phyloP scores from a whole-genome alignment of 1,140 invertebrate genomes.

The Adoxophyes honmai region DNA sequence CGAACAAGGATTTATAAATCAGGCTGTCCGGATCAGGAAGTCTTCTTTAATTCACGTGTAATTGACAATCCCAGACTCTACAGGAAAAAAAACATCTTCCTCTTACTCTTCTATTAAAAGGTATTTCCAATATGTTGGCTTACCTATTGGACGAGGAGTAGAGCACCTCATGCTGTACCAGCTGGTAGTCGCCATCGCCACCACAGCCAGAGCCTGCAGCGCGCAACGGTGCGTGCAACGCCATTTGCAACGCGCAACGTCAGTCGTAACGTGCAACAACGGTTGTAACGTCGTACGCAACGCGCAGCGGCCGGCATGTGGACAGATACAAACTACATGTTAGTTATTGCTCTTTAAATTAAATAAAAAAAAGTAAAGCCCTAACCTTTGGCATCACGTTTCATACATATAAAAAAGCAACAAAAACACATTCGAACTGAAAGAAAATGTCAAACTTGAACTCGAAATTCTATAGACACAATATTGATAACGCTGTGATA shows the following conservation, averaged over 20 bases:
- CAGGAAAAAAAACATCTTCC: too few relatives aligned
- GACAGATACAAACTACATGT: neutral
- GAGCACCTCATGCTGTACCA: conserved; percentile 98
- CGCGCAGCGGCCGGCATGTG: conserved; percentile 8
- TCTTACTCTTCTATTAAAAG: neutral
- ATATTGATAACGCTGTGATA: neutral
- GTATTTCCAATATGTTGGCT: conserved; percentile 10
- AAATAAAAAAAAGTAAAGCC: too few relatives aligned
- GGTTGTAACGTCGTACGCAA: neutral
- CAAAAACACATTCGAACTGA: too few relatives aligned
- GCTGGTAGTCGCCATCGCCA: conserved; percentile 97
- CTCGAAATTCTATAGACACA: neutral
- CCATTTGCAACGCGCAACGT: neutral
- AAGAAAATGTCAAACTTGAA: neutral
- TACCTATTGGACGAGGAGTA: conserved; percentile 86
- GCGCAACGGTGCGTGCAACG: conserved; percentile 23
- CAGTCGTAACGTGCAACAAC: too few relatives aligned
- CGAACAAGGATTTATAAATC: too few relatives aligned
- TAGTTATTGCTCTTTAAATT: neutral
- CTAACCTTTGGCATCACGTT: too few relatives aligned
- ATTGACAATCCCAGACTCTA: too few relatives aligned
- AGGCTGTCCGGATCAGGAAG: too few relatives aligned
- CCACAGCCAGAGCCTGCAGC: conserved; percentile 83
- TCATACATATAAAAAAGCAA: too few relatives aligned
- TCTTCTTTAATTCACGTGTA: too few relatives aligned